Conservation (phyloP, 2,888 invertebrate genomes). For the Xylophagus ater region DNA sequence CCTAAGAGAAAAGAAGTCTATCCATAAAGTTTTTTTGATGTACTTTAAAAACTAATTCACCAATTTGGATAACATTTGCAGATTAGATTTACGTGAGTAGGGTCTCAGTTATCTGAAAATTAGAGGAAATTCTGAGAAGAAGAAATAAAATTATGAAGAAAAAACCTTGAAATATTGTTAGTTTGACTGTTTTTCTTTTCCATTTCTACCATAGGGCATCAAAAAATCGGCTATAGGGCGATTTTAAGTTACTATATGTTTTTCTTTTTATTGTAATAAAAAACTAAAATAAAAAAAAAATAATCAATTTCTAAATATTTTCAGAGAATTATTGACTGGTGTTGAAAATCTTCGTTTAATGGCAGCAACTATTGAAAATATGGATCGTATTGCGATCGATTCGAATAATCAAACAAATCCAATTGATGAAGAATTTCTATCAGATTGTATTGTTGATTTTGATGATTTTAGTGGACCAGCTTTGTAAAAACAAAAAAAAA, state of each 20-base stretch:
- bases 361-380: slow-evolving; percentile 51
- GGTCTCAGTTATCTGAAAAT: too few species aligned
- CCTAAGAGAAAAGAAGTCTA: too few species aligned
- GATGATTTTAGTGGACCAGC: slow-evolving; percentile 29
- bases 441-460: slow-evolving; percentile 28
- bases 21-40: too few species aligned
- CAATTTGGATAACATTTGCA: too few species aligned
- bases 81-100: too few species aligned
- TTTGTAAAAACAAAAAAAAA: slow-evolving; percentile 23
- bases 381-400: slow-evolving; percentile 43
- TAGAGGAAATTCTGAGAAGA: too few species aligned
- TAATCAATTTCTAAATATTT: slow-evolving; percentile 7
- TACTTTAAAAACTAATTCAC: too few species aligned
- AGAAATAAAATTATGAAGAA: too few species aligned
- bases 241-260: neutral
- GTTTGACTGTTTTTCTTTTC: too few species aligned
- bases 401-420: slow-evolving; percentile 13
- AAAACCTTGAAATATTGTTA: too few species aligned
- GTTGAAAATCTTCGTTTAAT: slow-evolving; percentile 55
- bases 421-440: slow-evolving; percentile 19
- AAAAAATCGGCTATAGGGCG: too few species aligned
- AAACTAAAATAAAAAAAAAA: neutral
- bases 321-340: slow-evolving; percentile 54
- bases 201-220: too few species aligned
- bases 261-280: neutral